phyloP scores from a whole-genome alignment of 2,113 vertebrate species.

The Nipponia nippon region DNA sequence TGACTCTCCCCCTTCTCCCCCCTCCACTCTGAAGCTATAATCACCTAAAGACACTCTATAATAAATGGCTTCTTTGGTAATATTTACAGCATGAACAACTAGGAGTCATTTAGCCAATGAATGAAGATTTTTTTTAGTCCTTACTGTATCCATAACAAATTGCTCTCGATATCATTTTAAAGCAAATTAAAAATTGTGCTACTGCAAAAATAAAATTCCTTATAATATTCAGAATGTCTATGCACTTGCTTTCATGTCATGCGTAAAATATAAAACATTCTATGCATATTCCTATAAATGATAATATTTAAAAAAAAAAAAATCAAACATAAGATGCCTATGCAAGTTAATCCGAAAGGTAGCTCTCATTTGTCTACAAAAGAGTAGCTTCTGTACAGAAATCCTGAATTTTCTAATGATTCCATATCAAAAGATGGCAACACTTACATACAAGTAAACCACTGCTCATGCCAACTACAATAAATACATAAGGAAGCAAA shows the following conservation, averaged over 20 bases:
- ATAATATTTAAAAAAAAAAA: background rate
- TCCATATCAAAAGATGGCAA: background rate
- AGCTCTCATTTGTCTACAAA: background rate
- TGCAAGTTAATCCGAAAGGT: background rate
- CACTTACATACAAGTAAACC: background rate
- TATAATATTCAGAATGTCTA: background rate
- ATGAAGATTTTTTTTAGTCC: background rate
- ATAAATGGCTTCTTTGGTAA: slow-evolving; percentile 30
- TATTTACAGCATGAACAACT: background rate
- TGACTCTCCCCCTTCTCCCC: background rate
- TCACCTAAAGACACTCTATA: slow-evolving; percentile 22
- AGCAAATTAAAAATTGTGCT: background rate
- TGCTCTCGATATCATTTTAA: background rate
- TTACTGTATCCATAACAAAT: background rate
- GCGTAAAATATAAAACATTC: background rate
- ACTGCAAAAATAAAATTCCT: background rate
- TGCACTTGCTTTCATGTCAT: background rate
- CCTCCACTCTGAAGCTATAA: background rate
- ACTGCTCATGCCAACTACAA: background rate
- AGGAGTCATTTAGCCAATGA: background rate
- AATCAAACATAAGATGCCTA: background rate
- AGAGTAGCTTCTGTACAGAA: background rate
- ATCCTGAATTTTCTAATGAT: background rate
- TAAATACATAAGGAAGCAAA: background rate
- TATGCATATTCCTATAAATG: background rate